Conservation (phyloP, 1,140 invertebrate species). For the Conus betulinus region DNA sequence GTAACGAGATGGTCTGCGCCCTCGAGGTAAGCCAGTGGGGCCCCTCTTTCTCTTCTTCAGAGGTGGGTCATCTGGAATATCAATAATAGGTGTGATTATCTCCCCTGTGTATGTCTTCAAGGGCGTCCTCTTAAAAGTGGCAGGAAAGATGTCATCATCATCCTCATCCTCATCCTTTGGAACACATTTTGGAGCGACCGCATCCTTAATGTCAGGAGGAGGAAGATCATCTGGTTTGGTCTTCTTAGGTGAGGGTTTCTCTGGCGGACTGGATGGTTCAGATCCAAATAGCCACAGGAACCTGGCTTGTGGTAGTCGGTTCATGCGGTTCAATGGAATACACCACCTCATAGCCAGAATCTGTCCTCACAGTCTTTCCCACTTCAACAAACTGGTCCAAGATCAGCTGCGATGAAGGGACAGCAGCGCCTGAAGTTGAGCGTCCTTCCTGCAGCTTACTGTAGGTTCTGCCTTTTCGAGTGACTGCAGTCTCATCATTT, state of each 20-base stretch:
- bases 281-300: neutral
- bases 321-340: slow-evolving; percentile 24
- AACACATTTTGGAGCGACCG: neutral
- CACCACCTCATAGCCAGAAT: slow-evolving; percentile 30
- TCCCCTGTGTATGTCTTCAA: slow-evolving; percentile 43
- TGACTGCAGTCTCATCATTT: neutral
- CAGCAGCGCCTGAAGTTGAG: neutral
- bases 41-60: slow-evolving; percentile 20
- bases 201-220: neutral
- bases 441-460: slow-evolving; percentile 16
- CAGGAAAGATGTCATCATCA: slow-evolving; percentile 45
- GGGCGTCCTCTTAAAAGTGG: slow-evolving; percentile 30
- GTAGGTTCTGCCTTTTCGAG: slow-evolving; percentile 30
- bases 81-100: slow-evolving; percentile 38
- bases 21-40: slow-evolving; percentile 19
- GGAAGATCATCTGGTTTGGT: neutral
- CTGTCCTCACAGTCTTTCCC: slow-evolving; percentile 32
- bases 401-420: slow-evolving; percentile 28
- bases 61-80: slow-evolving; percentile 37
- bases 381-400: slow-evolving; percentile 50
- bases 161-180: slow-evolving; percentile 33
- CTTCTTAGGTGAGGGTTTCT: neutral
- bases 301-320: neutral
- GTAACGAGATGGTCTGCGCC: slow-evolving; percentile 42
- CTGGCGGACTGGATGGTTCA: neutral